A percentile compares a stretch with the other conserved stretches of the same genome.
These are phyloP conservation scores for Phylloscopus whistleri DNA, from an alignment of 2,113 vertebrate species.

Conservation along the genomic window DNA sequence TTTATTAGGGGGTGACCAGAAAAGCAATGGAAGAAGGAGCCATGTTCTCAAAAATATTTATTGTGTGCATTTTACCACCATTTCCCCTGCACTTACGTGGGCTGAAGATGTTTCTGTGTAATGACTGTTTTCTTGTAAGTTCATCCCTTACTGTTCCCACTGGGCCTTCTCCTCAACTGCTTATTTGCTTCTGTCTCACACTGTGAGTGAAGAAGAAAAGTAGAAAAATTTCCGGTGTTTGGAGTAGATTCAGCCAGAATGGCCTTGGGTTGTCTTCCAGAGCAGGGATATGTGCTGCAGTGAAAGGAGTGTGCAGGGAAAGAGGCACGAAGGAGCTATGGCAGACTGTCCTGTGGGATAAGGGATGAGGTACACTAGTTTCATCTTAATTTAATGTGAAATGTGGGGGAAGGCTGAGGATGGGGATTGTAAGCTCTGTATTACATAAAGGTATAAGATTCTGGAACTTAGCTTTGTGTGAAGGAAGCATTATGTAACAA, in stretches of 20 bases:
- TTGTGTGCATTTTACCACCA: background rate
- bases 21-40: background rate
- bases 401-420: background rate
- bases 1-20: background rate
- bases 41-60: background rate
- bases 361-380: background rate
- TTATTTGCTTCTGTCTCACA: background rate
- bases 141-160: background rate
- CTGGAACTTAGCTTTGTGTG: background rate
- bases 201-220: background rate
- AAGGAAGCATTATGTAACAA: slow-evolving; percentile 30
- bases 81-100: background rate
- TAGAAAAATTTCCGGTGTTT: background rate
- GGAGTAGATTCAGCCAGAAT: background rate
- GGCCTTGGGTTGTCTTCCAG: background rate
- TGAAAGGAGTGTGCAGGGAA: background rate
- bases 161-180: background rate
- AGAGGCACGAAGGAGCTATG: background rate
- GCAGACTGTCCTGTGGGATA: background rate
- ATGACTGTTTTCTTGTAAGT: accelerated
- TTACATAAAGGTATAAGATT: slow-evolving; percentile 13
- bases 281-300: background rate
- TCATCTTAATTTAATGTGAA: slow-evolving; percentile 14
- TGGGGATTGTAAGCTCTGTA: background rate
- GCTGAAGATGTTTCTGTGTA: background rate